These are phyloP conservation scores for Epirrhoe tristata DNA, from an alignment of 2,888 invertebrate genomes.

Conservation along the genomic window DNA sequence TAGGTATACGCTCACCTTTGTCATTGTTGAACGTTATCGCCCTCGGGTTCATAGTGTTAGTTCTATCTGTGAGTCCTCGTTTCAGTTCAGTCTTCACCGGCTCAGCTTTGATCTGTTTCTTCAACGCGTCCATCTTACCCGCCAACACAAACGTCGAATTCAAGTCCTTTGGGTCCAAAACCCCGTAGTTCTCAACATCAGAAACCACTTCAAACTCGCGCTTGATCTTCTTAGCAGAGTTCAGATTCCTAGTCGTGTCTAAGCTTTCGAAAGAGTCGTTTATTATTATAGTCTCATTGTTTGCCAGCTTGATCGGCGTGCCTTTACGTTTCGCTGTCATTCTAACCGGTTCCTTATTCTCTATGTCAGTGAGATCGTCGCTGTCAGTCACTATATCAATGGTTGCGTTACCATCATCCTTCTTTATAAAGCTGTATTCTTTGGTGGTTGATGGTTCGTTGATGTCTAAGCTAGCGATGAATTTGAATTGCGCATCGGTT, in stretches of 20 bases:
- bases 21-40: slow-evolving; percentile 62
- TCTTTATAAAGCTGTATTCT: slow-evolving; percentile 49
- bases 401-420: slow-evolving; percentile 52
- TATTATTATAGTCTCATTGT: slow-evolving; percentile 76
- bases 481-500: slow-evolving; percentile 64
- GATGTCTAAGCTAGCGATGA: slow-evolving; percentile 65
- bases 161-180: slow-evolving; percentile 68
- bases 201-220: slow-evolving; percentile 52
- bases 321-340: slow-evolving; percentile 70
- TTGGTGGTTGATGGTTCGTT: slow-evolving; percentile 60
- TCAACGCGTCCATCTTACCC: slow-evolving; percentile 63
- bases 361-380: slow-evolving; percentile 69
- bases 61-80: slow-evolving; percentile 68
- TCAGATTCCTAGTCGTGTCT: slow-evolving; percentile 63
- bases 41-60: slow-evolving; percentile 64
- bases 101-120: slow-evolving; percentile 56
- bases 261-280: slow-evolving; percentile 74
- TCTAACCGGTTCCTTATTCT: slow-evolving; percentile 60
- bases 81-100: slow-evolving; percentile 55
- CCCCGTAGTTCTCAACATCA: slow-evolving; percentile 63
- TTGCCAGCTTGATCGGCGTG: slow-evolving; percentile 70
- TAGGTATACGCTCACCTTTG: slow-evolving; percentile 58
- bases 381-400: slow-evolving; percentile 69
- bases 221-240: slow-evolving; percentile 73
- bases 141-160: slow-evolving; percentile 79